Percentiles rank a stretch among this genome's conserved stretches.
Conservation (phyloP, 2,113 vertebrate genomes). For the Coptodon rendalli region DNA sequence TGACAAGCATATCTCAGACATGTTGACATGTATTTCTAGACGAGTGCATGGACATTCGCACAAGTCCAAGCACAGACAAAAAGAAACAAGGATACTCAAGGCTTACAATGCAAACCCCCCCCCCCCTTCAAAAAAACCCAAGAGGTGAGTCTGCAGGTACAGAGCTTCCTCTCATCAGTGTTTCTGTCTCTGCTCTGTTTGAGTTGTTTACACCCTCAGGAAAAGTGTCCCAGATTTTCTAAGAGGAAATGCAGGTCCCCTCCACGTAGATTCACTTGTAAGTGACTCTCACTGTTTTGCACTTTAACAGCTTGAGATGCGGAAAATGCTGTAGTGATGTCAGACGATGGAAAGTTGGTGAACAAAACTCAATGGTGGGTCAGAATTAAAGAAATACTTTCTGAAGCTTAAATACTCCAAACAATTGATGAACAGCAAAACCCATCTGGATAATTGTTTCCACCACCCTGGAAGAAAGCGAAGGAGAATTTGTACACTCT, state of each 20-base stretch:
- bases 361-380: neutral
- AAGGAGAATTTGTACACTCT: neutral
- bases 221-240: slow-evolving; percentile 21
- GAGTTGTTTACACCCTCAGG: slow-evolving; percentile 39
- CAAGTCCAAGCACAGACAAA: neutral
- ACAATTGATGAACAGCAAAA: neutral
- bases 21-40: neutral
- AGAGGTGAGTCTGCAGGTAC: slow-evolving; percentile 6
- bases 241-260: neutral
- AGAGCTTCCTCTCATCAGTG: neutral
- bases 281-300: neutral
- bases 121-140: neutral
- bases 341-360: neutral
- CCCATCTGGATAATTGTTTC: neutral
- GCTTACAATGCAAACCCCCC: neutral
- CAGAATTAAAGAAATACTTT: neutral
- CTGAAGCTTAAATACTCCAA: neutral
- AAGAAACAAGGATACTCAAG: neutral
- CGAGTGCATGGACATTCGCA: neutral
- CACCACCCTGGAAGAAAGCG: neutral
- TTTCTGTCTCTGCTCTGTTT: neutral
- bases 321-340: neutral
- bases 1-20: slow-evolving; percentile 36
- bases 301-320: neutral
- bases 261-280: neutral